Percentiles rank a stretch among this genome's conserved stretches.
Evolutionary conservation across 2,113 vertebrate genomes (phyloP).

Genomic region (Tapirus terrestris): DNA sequence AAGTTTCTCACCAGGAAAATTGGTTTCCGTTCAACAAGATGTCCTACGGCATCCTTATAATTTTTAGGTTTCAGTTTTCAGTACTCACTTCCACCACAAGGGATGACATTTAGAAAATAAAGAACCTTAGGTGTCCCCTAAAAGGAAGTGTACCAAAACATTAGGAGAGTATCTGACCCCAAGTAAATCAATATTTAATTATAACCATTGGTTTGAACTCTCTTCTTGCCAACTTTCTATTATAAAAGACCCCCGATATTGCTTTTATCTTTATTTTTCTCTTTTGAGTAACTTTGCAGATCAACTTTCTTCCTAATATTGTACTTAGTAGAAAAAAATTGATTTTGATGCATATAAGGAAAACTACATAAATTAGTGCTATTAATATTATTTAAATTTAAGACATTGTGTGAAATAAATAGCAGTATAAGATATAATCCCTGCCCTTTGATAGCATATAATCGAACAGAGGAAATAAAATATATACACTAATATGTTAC

Average conservation of each 20-base stretch:
- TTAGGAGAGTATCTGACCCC: slow-evolving; percentile 46
- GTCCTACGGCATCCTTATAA: slow-evolving; percentile 73
- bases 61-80: slow-evolving; percentile 64
- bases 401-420: neutral
- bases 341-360: neutral
- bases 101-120: slow-evolving; percentile 63
- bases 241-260: neutral
- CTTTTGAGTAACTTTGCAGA: neutral
- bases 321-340: neutral
- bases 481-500: neutral
- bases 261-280: neutral
- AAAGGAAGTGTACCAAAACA: slow-evolving; percentile 42
- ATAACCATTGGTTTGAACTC: slow-evolving; percentile 29
- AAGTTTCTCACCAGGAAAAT: slow-evolving; percentile 82
- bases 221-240: neutral
- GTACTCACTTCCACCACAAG: slow-evolving; percentile 62
- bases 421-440: neutral
- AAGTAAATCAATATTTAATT: slow-evolving; percentile 60
- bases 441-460: neutral
- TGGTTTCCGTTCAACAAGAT: slow-evolving; percentile 81
- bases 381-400: neutral
- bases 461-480: neutral
- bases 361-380: neutral
- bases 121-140: neutral
- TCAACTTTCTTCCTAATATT: neutral